Evolutionary conservation across 23 tunicate genomes (phyloP), one percentile per base, ranked within the genome.

Genomic region (Halocynthia roretzi): DNA sequence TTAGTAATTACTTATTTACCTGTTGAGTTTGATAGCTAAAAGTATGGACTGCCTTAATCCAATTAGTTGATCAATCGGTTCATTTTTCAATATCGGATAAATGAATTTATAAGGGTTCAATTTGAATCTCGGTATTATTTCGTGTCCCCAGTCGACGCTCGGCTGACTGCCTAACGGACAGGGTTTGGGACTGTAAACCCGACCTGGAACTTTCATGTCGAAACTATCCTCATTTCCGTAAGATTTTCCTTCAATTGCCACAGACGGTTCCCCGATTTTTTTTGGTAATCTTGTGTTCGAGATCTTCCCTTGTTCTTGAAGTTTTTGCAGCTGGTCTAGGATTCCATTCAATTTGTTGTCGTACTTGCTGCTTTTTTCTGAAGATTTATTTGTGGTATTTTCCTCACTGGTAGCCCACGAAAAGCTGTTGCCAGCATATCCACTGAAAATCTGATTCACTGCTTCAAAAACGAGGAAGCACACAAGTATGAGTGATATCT

Each of bases 21-120:
- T 50, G 56, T 71, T 71, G 9, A 71, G 60, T 71, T 48, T 71
- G 40, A 71, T 51, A n/a, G 76, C 76, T 10, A 71, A 54, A 0
- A 71, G 76, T 10, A 71, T 71, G 17, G 76, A 53, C 49, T 71
- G 76, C 0, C 76, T 11, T 15, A 71, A 71, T n/a, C 76, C 76
- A 71, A 71, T 71, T 21, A 71, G 22, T 71, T 71, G 76, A 71
- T 71, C 76, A 10, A 71, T 51, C 44, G 76, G 76, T 15, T 71
- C 56, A 71, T 71, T 71, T 54, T 71, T 71, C 60, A 71, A 22
- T 71, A 71, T 71, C 60, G 76, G 76, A 71, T 71, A 71, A 10
- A 71, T 11, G 56, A 71, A 71, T 71, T 71, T 71, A 71, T 71
- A 8, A 0, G 76, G 76, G 49, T 71, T 51, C 14, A 71, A 48